Percentiles rank a stretch among this genome's conserved stretches.
Conservation (phyloP, 2,113 vertebrate genomes). For the Oryzias javanicus region DNA sequence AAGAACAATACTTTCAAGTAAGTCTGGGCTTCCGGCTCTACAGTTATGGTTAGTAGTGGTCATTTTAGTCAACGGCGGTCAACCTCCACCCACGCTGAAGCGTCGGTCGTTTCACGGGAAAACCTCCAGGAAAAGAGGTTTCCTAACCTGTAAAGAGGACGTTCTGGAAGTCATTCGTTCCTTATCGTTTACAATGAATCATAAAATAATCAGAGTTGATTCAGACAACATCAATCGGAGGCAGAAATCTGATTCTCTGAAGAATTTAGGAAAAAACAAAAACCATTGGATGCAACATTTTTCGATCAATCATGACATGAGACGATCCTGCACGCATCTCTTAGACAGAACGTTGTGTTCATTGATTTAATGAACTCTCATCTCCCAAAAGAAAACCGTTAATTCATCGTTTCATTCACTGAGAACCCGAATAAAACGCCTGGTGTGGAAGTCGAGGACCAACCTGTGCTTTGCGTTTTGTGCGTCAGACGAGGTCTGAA, state of each 20-base stretch:
- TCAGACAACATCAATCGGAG: slow-evolving; percentile 8
- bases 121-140: slow-evolving; percentile 49
- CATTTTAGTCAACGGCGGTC: slow-evolving; percentile 56
- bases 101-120: slow-evolving; percentile 68
- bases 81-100: slow-evolving; percentile 31
- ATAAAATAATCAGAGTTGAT: slow-evolving; percentile 7
- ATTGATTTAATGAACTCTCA: slow-evolving; percentile 13
- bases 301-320: no score
- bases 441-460: slow-evolving; percentile 3
- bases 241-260: background rate
- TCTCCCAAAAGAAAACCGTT: background rate
- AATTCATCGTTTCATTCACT: no score
- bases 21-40: slow-evolving; percentile 69
- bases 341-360: no score
- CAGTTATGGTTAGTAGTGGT: slow-evolving; percentile 70
- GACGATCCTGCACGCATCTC: no score
- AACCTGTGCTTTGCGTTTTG: slow-evolving; percentile 17
- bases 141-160: slow-evolving; percentile 19
- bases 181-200: slow-evolving; percentile 7
- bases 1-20: slow-evolving; percentile 76
- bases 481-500: slow-evolving; percentile 19
- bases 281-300: background rate
- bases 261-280: background rate
- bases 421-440: slow-evolving; percentile 37
- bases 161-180: background rate